Evolutionary conservation across 2,797 vertebrate genomes (phyloP), one percentile per base, ranked within the genome.

Genomic region (Alfaro cultratus): DNA sequence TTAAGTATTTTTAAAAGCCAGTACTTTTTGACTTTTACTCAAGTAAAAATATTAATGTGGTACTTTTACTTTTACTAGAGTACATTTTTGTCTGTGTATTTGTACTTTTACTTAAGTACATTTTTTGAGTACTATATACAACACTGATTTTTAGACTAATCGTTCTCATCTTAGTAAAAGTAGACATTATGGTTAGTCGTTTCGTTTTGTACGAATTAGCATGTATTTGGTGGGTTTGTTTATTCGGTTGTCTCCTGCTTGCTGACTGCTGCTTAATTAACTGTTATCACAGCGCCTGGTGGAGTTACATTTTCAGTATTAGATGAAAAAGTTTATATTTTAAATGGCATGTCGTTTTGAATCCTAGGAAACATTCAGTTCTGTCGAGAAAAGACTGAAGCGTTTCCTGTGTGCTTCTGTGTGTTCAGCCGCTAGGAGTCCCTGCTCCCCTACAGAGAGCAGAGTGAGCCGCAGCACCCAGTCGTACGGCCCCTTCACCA

Each of bases 401-500:
- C 13, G 47, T 68, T 68, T 10, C 18, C 34, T 36, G 31, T 64
- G 31, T 74, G 75, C 45, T 29, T 67, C 9, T 74, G 60, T 87
- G 34, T 47, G 74, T 79, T 72, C 83, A 96, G 91, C 94, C 90
- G 95, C 86, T 34, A 98, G 97, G 95, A 95, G 95, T 77, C 96
- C 96, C 36, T 97, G 95, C 79, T 98, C 97, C 70, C 95, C 95
- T 0, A 96, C 96, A 18, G 98, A 99, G 67, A 93, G 96, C 82
- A 95, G 94, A n/a, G 91, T 97, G 79, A 96, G 96, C 86, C 95
- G 96, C 86, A 96, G 96, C 88, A 92, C 95, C n/a, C 96, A 97
- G 90, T 96, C 96, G 72, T 98, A 96, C 29, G 96, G 97, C 76
- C 96, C 96, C 78, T 97, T 97, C 92, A 96, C 97, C 91, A 96